Conservation (phyloP, 2,888 invertebrate species). For the Steromphala cineraria region DNA sequence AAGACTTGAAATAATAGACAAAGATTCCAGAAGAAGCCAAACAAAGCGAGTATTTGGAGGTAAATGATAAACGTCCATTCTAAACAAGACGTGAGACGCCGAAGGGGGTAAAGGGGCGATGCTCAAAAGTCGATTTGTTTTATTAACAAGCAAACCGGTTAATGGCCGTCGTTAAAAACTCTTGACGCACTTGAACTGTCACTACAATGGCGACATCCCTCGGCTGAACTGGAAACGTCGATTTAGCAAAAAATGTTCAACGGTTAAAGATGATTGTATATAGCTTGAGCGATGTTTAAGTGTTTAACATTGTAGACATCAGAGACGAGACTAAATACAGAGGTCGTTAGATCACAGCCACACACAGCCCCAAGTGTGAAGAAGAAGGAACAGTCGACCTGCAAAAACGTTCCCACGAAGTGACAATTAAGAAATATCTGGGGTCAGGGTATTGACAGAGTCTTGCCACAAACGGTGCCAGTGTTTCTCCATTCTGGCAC, state of each 20-base stretch:
- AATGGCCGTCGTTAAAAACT: neutral
- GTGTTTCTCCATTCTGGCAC: too few species aligned
- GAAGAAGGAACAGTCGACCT: too few species aligned
- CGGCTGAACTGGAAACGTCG: neutral
- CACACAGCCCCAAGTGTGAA: too few species aligned
- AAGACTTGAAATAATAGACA: neutral
- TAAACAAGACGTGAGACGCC: neutral
- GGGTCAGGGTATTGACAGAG: too few species aligned
- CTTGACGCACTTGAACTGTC: neutral
- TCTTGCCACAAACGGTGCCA: too few species aligned
- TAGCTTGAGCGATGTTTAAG: neutral
- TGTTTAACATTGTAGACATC: neutral
- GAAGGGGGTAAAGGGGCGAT: neutral
- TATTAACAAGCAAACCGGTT: neutral
- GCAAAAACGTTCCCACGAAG: too few species aligned
- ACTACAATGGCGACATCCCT: neutral
- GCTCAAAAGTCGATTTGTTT: neutral
- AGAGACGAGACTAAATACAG: too few species aligned
- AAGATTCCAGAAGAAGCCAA: neutral
- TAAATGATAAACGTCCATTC: neutral
- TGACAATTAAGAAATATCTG: too few species aligned
- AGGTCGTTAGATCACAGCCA: too few species aligned
- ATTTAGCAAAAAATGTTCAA: neutral
- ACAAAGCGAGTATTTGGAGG: neutral
- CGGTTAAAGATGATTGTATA: neutral